Evolutionary conservation across 2,888 invertebrate genomes (phyloP).

Genomic region (Tiliacea citrago): DNA sequence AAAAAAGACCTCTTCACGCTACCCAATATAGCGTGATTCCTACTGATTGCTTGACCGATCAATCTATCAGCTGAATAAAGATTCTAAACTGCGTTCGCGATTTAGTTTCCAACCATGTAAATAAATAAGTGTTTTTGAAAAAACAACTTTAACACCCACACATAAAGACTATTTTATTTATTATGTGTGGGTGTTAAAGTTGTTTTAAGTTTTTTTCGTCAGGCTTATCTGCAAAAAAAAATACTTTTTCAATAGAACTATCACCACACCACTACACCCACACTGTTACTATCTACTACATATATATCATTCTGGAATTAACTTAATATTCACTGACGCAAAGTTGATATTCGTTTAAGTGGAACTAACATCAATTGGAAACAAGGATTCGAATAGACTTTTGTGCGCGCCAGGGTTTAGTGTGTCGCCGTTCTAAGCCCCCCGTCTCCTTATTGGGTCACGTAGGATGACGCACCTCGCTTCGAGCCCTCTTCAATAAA

Average conservation of each 20-base stretch:
- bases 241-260: not conserved
- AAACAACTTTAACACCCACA: not conserved
- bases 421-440: constrained; percentile 32
- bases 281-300: no score
- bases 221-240: no score
- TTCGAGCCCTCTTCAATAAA: constrained; percentile 46
- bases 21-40: constrained; percentile 1
- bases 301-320: not conserved
- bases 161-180: no score
- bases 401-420: not conserved
- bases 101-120: not conserved
- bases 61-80: not conserved
- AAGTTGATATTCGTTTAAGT: not conserved
- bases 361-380: not conserved
- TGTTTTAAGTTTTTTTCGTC: no score
- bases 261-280: no score
- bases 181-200: no score
- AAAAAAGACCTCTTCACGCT: not conserved
- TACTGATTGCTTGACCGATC: not conserved
- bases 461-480: constrained; percentile 58
- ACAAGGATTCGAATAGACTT: not conserved
- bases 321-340: not conserved
- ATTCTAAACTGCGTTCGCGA: not conserved
- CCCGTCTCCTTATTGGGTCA: constrained; percentile 61
- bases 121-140: not conserved